Evolutionary conservation across 2,888 invertebrate genomes (phyloP).

Genomic region (Drosophila quinaria): DNA sequence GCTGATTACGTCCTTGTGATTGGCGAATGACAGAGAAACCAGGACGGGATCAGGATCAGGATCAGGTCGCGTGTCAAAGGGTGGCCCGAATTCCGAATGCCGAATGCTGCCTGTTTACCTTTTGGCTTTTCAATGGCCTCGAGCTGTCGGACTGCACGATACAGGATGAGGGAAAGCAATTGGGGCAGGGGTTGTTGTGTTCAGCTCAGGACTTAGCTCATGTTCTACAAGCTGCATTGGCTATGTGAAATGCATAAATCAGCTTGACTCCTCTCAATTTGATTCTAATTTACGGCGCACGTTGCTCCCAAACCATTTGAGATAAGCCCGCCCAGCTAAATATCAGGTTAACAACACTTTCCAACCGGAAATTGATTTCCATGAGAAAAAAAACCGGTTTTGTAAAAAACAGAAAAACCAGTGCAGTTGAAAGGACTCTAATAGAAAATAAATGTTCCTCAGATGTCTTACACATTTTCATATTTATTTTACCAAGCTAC

Average conservation of each 20-base stretch:
- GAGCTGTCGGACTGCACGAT: constrained; percentile 13
- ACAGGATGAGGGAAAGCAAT: constrained; percentile 3
- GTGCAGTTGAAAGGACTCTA: background rate
- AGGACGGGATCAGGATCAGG: background rate
- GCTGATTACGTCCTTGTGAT: constrained; percentile 76
- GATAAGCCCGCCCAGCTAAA: constrained; percentile 62
- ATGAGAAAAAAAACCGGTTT: constrained; percentile 60
- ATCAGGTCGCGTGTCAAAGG: constrained; percentile 67
- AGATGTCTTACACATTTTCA: background rate
- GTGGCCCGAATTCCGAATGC: constrained; percentile 37
- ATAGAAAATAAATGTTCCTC: background rate
- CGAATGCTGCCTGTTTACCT: constrained; percentile 67
- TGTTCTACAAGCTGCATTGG: constrained; percentile 46
- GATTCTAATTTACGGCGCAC: constrained; percentile 74
- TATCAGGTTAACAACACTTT: constrained; percentile 69
- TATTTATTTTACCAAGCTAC: background rate
- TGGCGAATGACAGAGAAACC: constrained; percentile 19
- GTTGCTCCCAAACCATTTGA: constrained; percentile 38
- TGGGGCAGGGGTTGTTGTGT: constrained; percentile 27
- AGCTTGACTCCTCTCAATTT: constrained; percentile 75
- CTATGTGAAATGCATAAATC: constrained; percentile 73
- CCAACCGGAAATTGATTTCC: constrained; percentile 61
- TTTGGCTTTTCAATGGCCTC: constrained; percentile 62
- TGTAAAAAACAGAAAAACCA: background rate
- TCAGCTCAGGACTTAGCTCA: constrained; percentile 34